phyloP scores from a whole-genome alignment of 2,888 invertebrate species.

The Phyllotreta striolata region DNA sequence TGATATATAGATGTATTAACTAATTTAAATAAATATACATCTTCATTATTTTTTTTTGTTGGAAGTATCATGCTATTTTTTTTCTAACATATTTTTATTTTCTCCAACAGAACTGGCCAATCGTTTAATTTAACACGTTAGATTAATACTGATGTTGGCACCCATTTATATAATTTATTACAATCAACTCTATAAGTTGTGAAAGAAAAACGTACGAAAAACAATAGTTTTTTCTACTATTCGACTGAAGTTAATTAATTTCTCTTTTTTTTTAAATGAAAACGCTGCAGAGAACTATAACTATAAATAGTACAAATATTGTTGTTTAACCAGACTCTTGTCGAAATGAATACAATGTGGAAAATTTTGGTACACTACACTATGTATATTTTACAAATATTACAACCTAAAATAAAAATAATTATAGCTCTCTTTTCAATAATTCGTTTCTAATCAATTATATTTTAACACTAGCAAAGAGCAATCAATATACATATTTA shows the following conservation, averaged over 20 bases:
- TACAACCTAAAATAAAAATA: too few relatives aligned
- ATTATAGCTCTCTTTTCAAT: too few relatives aligned
- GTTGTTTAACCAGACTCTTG: too few relatives aligned
- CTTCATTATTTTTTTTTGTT: conserved; percentile 37
- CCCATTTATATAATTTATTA: conserved; percentile 45
- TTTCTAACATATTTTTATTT: conserved; percentile 37
- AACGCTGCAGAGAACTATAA: too few relatives aligned
- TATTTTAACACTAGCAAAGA: conserved; percentile 3
- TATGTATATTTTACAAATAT: too few relatives aligned
- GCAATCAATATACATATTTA: conserved; percentile 3
- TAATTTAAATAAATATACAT: conserved; percentile 49
- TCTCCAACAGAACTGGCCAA: conserved; percentile 58
- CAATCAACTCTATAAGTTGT: conserved; percentile 45
- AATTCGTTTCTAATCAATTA: too few relatives aligned
- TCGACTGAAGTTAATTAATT: too few relatives aligned
- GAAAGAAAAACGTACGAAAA: conserved; percentile 14
- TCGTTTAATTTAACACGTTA: conserved; percentile 43
- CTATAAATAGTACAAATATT: too few relatives aligned
- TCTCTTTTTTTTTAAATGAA: too few relatives aligned
- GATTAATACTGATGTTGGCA: conserved; percentile 61
- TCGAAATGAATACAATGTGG: too few relatives aligned
- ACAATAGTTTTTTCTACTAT: conserved; percentile 7
- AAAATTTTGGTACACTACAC: too few relatives aligned
- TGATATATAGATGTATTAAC: conserved; percentile 57
- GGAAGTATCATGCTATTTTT: conserved; percentile 42